These are phyloP conservation scores for Hanleya hanleyi DNA, from an alignment of 2,888 invertebrate species.

Conservation along the genomic window DNA sequence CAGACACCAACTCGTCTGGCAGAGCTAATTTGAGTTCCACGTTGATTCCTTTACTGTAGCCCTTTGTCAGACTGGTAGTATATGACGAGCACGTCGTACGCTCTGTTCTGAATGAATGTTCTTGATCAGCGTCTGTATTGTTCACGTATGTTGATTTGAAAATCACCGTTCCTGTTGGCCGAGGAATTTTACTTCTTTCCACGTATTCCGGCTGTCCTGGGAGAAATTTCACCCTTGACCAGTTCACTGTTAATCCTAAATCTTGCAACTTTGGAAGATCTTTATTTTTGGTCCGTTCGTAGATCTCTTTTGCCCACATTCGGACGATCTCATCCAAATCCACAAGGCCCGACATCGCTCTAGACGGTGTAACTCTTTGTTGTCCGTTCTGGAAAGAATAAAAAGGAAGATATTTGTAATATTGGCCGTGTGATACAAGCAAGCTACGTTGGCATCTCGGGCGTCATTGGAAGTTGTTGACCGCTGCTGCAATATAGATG, in stretches of 20 bases:
- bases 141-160: conserved; percentile 69
- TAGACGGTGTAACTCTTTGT: no score
- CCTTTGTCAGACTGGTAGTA: conserved; percentile 60
- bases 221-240: conserved; percentile 70
- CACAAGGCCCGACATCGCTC: conserved; percentile 46
- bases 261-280: conserved; percentile 64
- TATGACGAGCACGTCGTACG: conserved; percentile 65
- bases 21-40: conserved; percentile 74
- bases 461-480: no score
- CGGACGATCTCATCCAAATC: conserved; percentile 70
- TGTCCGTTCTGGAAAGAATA: no score
- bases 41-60: conserved; percentile 72
- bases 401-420: no score
- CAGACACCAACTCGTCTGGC: conserved; percentile 71
- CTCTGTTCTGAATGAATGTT: conserved; percentile 69
- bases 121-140: conserved; percentile 64
- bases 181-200: conserved; percentile 38
- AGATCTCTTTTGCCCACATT: conserved; percentile 71
- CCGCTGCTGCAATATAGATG: no score
- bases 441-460: no score
- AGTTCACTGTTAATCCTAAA: conserved; percentile 71
- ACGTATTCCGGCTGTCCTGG: conserved; percentile 64
- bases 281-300: conserved; percentile 66
- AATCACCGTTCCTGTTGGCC: conserved; percentile 46
- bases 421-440: no score